These are phyloP conservation scores for Leptopterna dolabrata DNA, from an alignment of 2,888 invertebrate species.

Conservation along the genomic window DNA sequence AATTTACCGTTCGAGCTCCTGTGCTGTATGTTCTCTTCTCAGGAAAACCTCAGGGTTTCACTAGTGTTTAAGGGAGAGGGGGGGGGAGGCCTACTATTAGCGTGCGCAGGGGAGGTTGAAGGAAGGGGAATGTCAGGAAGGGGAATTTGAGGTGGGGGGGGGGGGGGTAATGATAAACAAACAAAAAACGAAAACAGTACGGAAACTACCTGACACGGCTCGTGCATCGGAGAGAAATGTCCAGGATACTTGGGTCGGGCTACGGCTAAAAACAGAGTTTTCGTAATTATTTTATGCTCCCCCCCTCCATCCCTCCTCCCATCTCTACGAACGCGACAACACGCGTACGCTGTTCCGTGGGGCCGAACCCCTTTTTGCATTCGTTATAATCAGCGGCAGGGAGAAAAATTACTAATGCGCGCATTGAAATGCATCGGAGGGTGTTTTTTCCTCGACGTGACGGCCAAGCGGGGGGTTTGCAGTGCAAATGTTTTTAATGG, in stretches of 20 bases:
- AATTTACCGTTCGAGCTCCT: no score
- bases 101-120: no score
- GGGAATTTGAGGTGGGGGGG: no score
- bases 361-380: slow-evolving; percentile 14
- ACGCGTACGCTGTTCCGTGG: background rate
- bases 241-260: background rate
- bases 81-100: no score
- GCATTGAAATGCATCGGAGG: slow-evolving; percentile 47
- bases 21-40: no score
- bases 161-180: slow-evolving; percentile 26
- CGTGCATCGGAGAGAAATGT: background rate
- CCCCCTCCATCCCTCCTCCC: background rate
- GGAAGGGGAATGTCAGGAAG: no score
- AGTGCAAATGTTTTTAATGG: slow-evolving; percentile 55
- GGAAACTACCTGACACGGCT: slow-evolving; percentile 33
- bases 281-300: slow-evolving; percentile 49
- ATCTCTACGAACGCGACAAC: background rate
- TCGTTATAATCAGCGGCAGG: slow-evolving; percentile 42
- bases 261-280: slow-evolving; percentile 3
- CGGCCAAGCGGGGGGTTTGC: background rate
- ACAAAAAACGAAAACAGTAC: slow-evolving; percentile 23
- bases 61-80: no score
- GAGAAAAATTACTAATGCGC: slow-evolving; percentile 50
- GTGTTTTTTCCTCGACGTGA: slow-evolving; percentile 14
- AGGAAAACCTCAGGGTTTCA: no score